A percentile compares a stretch with the other conserved stretches of the same genome.
These are phyloP conservation scores for Leucozona laternaria DNA, from an alignment of 2,888 invertebrate genomes.

Conservation along the genomic window DNA sequence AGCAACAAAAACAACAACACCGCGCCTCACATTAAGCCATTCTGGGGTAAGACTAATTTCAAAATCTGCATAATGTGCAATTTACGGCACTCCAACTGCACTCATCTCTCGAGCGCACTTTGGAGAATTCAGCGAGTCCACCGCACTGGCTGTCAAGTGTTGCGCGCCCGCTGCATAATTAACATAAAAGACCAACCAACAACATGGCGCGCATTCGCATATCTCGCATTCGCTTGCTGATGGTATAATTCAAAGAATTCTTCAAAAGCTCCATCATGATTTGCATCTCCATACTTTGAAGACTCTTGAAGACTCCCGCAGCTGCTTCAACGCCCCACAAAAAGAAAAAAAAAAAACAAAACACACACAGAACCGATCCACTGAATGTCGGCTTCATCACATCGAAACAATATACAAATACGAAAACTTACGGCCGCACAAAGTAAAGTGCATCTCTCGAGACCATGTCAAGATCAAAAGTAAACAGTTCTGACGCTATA, in stretches of 20 bases:
- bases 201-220: constrained; percentile 33
- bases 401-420: constrained; percentile 62
- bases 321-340: constrained; percentile 51
- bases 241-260: constrained; percentile 58
- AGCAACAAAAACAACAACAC: constrained; percentile 14
- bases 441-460: constrained; percentile 74
- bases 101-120: constrained; percentile 56
- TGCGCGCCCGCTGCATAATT: constrained; percentile 70
- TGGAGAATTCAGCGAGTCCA: constrained; percentile 10
- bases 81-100: constrained; percentile 58
- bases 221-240: constrained; percentile 15
- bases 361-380: background rate
- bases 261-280: constrained; percentile 65
- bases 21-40: constrained; percentile 63
- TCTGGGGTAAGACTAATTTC: constrained; percentile 70
- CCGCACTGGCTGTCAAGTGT: constrained; percentile 74
- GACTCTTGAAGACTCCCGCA: constrained; percentile 58
- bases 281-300: constrained; percentile 65
- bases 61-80: constrained; percentile 75
- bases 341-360: constrained; percentile 37
- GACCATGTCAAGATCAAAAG: constrained; percentile 74
- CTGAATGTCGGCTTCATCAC: constrained; percentile 57
- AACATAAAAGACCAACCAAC: constrained; percentile 48
- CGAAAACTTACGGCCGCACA: constrained; percentile 52
- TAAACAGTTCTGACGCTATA: constrained; percentile 62